These are phyloP conservation scores for Enteromius mattozi DNA, from an alignment of 2,797 vertebrate species.

Conservation along the genomic window DNA sequence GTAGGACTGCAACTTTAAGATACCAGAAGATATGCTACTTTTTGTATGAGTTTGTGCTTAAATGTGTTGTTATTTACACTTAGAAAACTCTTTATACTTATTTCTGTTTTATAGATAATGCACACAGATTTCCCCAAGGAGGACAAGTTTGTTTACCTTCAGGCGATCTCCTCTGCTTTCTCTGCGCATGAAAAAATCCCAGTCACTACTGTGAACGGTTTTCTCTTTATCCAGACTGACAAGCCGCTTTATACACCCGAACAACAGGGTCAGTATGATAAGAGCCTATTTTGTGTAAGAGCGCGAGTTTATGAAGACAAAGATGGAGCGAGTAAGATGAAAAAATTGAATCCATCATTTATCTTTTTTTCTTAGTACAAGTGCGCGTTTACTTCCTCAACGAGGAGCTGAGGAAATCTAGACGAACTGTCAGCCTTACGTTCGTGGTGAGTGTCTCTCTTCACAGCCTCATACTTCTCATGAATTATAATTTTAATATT, in stretches of 20 bases:
- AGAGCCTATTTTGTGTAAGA: slow-evolving; percentile 5
- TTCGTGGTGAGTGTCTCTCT: slow-evolving; percentile 79
- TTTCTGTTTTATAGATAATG: slow-evolving; percentile 63
- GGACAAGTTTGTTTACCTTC: slow-evolving; percentile 78
- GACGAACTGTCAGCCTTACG: slow-evolving; percentile 82
- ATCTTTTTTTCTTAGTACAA: slow-evolving; percentile 80
- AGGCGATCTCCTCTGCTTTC: slow-evolving; percentile 80
- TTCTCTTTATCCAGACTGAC: slow-evolving; percentile 91
- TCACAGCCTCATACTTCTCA: neutral
- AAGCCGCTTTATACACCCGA: slow-evolving; percentile 89
- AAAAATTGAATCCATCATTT: neutral
- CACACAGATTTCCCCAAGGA: slow-evolving; percentile 69
- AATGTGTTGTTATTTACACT: neutral
- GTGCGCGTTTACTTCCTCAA: slow-evolving; percentile 89
- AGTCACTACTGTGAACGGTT: slow-evolving; percentile 85
- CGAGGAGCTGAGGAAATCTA: slow-evolving; percentile 86
- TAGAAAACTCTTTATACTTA: too few species aligned
- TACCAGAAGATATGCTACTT: neutral
- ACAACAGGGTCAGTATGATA: slow-evolving; percentile 78
- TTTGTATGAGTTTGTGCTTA: neutral
- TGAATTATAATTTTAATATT: neutral
- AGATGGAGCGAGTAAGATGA: neutral
- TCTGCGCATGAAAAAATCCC: slow-evolving; percentile 76
- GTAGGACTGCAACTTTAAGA: slow-evolving; percentile 70
- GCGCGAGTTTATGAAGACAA: slow-evolving; percentile 23